Percentiles rank a stretch among this genome's conserved stretches.
Conservation (phyloP, 2,888 invertebrate species). For the Latheticus oryzae region DNA sequence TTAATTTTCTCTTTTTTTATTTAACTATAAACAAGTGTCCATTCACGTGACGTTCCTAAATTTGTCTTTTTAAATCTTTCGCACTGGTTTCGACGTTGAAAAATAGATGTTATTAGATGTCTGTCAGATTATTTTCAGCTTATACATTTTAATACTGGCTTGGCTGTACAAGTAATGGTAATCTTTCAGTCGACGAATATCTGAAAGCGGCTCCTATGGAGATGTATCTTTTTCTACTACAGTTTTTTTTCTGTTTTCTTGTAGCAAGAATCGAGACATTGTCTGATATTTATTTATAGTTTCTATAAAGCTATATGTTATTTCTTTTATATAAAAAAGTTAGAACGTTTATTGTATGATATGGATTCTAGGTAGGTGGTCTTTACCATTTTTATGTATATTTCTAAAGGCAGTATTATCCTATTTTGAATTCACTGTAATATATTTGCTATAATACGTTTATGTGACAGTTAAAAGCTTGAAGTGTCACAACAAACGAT, state of each 20-base stretch:
- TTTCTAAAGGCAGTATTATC: constrained; percentile 9
- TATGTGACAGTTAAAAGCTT: constrained; percentile 24
- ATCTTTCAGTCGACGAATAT: too few species aligned
- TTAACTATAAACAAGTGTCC: constrained; percentile 5
- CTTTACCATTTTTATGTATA: too few species aligned
- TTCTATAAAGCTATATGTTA: too few species aligned
- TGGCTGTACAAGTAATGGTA: too few species aligned
- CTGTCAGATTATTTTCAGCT: constrained; percentile 25
- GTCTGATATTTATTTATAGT: too few species aligned
- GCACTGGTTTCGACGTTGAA: constrained; percentile 16
- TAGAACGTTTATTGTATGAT: too few species aligned
- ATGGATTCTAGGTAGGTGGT: too few species aligned
- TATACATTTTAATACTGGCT: constrained; percentile 19
- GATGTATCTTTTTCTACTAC: too few species aligned
- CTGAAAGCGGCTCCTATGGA: too few species aligned
- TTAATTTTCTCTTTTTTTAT: not conserved
- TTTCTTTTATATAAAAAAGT: too few species aligned
- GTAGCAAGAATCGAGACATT: too few species aligned
- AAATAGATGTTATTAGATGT: constrained; percentile 23
- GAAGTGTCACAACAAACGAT: constrained; percentile 22
- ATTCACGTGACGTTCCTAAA: constrained; percentile 10
- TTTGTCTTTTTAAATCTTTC: constrained; percentile 14
- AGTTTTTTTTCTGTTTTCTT: too few species aligned
- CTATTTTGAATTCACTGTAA: not conserved
- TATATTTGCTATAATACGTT: constrained; percentile 21